Percentiles rank a stretch among this genome's conserved stretches.
These are phyloP conservation scores for Chondrosia reniformis DNA, from an alignment of 37 sponge, comb jelly and placozoan species.

Conservation along the genomic window DNA sequence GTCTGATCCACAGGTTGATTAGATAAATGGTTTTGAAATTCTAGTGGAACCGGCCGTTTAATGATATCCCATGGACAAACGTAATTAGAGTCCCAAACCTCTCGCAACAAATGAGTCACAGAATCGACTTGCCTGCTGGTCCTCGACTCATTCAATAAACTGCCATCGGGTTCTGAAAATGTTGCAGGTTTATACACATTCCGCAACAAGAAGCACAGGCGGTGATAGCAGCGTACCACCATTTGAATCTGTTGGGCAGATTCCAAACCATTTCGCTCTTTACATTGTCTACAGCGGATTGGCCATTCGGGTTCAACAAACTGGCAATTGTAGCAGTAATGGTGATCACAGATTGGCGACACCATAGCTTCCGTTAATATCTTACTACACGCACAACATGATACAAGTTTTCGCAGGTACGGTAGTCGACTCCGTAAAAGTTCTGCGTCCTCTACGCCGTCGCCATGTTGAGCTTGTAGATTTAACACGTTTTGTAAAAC, in stretches of 20 bases:
- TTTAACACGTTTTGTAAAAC: neutral
- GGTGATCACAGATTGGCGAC: conserved; percentile 67
- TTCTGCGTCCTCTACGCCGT: neutral
- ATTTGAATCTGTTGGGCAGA: conserved; percentile 46
- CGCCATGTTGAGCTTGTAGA: neutral
- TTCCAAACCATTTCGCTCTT: conserved; percentile 51
- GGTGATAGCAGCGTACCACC: conserved; percentile 56
- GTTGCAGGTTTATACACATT: too few relatives aligned
- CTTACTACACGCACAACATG: conserved; percentile 80
- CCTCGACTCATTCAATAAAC: too few relatives aligned
- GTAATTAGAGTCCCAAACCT: too few relatives aligned
- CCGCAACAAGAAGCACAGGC: conserved; percentile 46
- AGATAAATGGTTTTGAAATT: too few relatives aligned
- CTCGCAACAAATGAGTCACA: too few relatives aligned
- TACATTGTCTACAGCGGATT: conserved; percentile 74
- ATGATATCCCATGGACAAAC: too few relatives aligned
- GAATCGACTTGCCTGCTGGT: too few relatives aligned
- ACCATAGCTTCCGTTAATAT: conserved; percentile 70
- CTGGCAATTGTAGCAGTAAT: conserved; percentile 71
- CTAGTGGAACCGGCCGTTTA: too few relatives aligned
- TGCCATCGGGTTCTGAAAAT: too few relatives aligned
- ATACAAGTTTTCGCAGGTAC: conserved; percentile 60
- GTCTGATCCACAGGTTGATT: too few relatives aligned
- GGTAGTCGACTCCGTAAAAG: conserved; percentile 40
- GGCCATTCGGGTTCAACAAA: conserved; percentile 41